Evolutionary conservation across 1,140 invertebrate genomes (phyloP), one percentile per base, ranked within the genome.

Genomic region (Meteorus sp.): DNA sequence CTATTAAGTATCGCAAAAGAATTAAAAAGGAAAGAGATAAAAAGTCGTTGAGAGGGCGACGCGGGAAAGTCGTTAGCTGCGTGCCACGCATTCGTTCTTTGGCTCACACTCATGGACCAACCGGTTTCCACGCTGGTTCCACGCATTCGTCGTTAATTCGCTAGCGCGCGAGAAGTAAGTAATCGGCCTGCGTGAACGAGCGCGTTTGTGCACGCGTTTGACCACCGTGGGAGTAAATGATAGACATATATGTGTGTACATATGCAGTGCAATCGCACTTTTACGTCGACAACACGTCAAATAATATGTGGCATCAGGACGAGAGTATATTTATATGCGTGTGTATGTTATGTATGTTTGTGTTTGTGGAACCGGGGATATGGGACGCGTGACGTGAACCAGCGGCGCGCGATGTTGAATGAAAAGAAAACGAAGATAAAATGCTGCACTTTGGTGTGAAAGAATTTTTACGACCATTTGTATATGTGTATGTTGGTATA

Each of bases 121-220:
- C 75, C 75, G 75, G 75, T 77, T 77, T 66, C 66, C 65, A 64
- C 64, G 68, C 67, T 60, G 67, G 8, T 59, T 74, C n/a, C n/a
- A n/a, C n/a, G n/a, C 72, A 76, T 77, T 75, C 73, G 65, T 72
- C 70, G 71, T 74, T 71, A 73, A 75, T 75, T 74, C 72, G 70
- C 71, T 62, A 63, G 62, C 62, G 69, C 60, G n/a, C n/a, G n/a
- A n/a, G 63, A 64, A 72, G 64, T 73, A 75, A 76, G 67, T 72
- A 74, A 74, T 72, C 68, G 70, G 60, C 54, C 56, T 53, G 61
- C n/a, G n/a, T n/a, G 60, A 37, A 13, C 27, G 62, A 60, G 20
- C n/a, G n/a, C n/a, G n/a, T n/a, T 43, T 19, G 9, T 31, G 51
- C 43, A 39, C 44, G 37, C 17, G 41, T 48, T 63, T 68, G 72